phyloP scores from a whole-genome alignment of 1,140 invertebrate genomes.

The Orchestia grillus region DNA sequence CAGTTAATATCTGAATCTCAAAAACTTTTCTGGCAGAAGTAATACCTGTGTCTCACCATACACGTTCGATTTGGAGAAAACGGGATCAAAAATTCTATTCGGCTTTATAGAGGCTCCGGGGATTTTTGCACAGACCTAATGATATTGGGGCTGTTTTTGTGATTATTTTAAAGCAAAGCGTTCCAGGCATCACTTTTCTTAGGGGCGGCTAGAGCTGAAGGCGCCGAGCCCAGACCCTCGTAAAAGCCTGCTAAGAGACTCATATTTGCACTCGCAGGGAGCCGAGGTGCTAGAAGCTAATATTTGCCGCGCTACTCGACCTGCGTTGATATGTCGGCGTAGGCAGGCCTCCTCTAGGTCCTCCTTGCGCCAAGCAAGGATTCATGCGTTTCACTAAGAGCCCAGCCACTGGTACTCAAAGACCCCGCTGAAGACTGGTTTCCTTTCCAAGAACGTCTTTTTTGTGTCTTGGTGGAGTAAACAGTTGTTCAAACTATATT shows the following conservation, averaged over 20 bases:
- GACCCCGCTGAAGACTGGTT: too few species aligned
- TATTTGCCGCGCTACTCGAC: not conserved
- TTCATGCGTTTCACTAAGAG: too few species aligned
- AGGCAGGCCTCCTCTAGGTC: not conserved
- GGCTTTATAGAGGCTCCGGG: not conserved
- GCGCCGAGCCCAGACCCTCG: not conserved
- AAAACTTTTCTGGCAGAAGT: not conserved
- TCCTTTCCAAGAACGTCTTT: too few species aligned
- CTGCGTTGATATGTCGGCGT: not conserved
- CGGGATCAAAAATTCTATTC: not conserved
- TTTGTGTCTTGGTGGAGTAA: too few species aligned
- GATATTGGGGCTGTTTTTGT: not conserved
- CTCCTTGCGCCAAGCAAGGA: not conserved
- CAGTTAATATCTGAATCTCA: too few species aligned
- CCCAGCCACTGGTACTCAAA: too few species aligned
- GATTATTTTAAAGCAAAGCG: not conserved
- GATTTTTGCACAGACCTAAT: not conserved
- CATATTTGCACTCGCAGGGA: not conserved
- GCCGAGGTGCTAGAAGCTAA: not conserved
- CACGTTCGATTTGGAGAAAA: not conserved
- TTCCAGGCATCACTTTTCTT: not conserved
- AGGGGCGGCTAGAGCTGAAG: not conserved
- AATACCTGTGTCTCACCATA: not conserved
- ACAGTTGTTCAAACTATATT: too few species aligned
- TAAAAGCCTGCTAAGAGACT: conserved; percentile 7